A percentile compares a stretch with the other conserved stretches of the same genome.
phyloP scores from a whole-genome alignment of 92 coral and sea anemone genomes.

The Scolanthus callimorphus region DNA sequence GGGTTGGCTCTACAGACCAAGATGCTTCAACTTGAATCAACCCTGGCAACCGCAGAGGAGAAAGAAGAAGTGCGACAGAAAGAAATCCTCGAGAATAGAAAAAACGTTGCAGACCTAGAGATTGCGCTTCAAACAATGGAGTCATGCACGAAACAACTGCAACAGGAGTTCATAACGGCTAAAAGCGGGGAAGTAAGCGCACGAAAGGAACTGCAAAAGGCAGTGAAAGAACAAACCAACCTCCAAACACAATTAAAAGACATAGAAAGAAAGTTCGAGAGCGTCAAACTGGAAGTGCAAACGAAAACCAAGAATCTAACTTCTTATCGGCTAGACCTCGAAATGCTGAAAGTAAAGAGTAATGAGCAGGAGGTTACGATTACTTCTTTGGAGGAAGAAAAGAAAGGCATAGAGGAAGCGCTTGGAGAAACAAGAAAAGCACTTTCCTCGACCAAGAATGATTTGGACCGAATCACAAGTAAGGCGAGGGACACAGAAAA shows the following conservation, averaged over 20 bases:
- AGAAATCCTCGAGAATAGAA: conserved; percentile 65
- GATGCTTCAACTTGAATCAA: conserved; percentile 51
- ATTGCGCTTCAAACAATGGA: conserved; percentile 55
- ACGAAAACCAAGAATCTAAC: conserved; percentile 40
- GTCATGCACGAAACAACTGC: conserved; percentile 50
- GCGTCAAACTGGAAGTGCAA: conserved; percentile 31
- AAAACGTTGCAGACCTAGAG: conserved; percentile 75
- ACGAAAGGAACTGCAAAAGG: conserved; percentile 54
- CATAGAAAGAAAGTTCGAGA: conserved; percentile 45
- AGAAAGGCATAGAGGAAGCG: conserved; percentile 45
- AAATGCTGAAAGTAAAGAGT: conserved; percentile 30
- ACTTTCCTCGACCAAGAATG: conserved; percentile 29
- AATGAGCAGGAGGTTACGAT: conserved; percentile 45
- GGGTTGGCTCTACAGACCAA: conserved; percentile 50
- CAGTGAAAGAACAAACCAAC: conserved; percentile 48
- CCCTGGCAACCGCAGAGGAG: conserved; percentile 42
- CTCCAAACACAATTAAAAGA: conserved; percentile 68
- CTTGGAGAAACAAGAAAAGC: conserved; percentile 46
- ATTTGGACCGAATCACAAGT: conserved; percentile 33
- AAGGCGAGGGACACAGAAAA: conserved; percentile 40
- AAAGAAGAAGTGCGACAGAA: conserved; percentile 54
- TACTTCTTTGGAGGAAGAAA: conserved; percentile 50
- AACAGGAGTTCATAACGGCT: conserved; percentile 45
- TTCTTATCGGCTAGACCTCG: conserved; percentile 44
- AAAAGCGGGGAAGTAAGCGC: conserved; percentile 43